phyloP scores from a whole-genome alignment of 2,113 vertebrate species.

The Pseudonaja textilis region DNA sequence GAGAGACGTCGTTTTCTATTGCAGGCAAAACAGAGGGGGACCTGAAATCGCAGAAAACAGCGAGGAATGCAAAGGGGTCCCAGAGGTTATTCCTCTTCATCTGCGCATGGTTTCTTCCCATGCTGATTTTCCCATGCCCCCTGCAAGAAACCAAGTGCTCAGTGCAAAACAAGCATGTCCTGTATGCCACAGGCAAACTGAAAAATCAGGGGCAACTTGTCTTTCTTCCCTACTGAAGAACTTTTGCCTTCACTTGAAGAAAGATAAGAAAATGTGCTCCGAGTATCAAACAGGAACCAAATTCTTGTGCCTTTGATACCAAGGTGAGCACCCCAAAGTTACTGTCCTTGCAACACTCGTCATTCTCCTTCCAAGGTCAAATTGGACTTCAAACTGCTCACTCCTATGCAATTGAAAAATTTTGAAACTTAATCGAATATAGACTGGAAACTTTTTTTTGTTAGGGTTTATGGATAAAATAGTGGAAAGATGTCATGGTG shows the following conservation, averaged over 20 bases:
- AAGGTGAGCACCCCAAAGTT: too few relatives aligned
- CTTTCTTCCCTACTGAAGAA: background rate
- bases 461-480: too few relatives aligned
- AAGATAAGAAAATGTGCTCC: background rate
- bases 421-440: too few relatives aligned
- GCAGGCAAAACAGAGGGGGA: background rate
- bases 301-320: background rate
- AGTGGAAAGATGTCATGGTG: too few relatives aligned
- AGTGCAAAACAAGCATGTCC: conserved; percentile 9
- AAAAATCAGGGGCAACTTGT: background rate
- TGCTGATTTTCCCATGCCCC: conserved; percentile 29
- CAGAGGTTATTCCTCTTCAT: background rate
- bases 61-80: background rate
- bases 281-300: background rate
- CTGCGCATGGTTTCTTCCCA: background rate
- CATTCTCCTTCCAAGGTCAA: background rate
- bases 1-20: background rate
- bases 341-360: too few relatives aligned
- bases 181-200: conserved; percentile 2
- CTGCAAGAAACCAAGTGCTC: background rate
- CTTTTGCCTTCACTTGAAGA: background rate
- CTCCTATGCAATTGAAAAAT: too few relatives aligned
- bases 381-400: background rate
- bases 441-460: too few relatives aligned
- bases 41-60: background rate